Evolutionary conservation across 2,113 vertebrate genomes (phyloP).

Genomic region (Neomonachus schauinslandi): DNA sequence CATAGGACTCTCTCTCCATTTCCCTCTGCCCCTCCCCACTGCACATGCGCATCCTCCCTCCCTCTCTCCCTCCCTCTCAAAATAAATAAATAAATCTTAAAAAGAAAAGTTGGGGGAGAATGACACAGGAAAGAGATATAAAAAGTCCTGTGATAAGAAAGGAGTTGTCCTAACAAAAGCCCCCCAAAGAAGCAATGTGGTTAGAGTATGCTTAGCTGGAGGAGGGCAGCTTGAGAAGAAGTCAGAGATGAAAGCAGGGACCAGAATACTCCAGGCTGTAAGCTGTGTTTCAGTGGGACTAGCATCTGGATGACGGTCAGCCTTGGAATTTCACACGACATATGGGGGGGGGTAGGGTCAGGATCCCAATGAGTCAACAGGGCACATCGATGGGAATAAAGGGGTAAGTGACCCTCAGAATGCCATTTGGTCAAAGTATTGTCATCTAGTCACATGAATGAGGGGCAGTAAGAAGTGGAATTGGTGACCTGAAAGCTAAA

Average conservation of each 20-base stretch:
- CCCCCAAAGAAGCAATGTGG: not conserved
- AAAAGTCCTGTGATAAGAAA: not conserved
- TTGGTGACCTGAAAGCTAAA: not conserved
- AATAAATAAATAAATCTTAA: not conserved
- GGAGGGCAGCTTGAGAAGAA: not conserved
- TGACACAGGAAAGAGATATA: not conserved
- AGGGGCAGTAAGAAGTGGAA: not conserved
- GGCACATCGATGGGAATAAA: rapidly evolving
- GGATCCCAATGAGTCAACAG: not conserved
- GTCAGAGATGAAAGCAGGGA: not conserved
- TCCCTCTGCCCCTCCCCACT: not conserved
- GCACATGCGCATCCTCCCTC: not conserved
- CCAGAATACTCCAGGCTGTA: not conserved
- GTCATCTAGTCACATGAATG: not conserved
- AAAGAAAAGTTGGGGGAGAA: not conserved
- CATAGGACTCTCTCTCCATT: not conserved
- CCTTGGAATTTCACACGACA: not conserved
- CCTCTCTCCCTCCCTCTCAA: not conserved
- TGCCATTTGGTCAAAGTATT: not conserved
- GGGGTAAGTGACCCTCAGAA: not conserved
- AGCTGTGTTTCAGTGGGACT: not conserved
- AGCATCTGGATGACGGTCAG: not conserved
- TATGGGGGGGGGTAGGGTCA: rapidly evolving
- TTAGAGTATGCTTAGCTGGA: not conserved
- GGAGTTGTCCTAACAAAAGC: not conserved